Base-by-base conservation (phyloP, 2,113 vertebrate genomes). In the Caretta caretta region DNA sequence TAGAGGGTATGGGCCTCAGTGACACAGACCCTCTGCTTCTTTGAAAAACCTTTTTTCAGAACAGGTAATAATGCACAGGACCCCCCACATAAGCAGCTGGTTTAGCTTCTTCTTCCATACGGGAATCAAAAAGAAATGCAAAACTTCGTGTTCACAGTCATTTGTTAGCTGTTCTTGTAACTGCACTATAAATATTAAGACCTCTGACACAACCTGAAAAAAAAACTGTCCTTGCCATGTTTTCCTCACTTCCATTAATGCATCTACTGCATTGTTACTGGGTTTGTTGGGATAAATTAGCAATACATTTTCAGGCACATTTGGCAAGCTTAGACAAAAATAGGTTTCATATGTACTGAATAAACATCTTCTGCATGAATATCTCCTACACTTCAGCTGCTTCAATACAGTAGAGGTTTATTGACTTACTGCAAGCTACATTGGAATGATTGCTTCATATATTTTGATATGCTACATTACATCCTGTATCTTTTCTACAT, bases 391-490 rank as follows among this genome's bases (percentile, higher is more conserved):
- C 88, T 97, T 97, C 93, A 80, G 91, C 87, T 97, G 83, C 90
- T 92, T 97, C 84, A 51, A 29, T 95, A 87, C 96, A 94, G 96
- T 80, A 91, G 84, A 90, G 83, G 87, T 97, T 98, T 97, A 97
- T 86, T 97, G 97, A 97, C 96, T 95, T 96, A 96, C 97, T 90
- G 93, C 94, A 93, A 97, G 97, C 93, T 95, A 93, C 76, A 87
- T 97, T 93, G 97, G 97, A 97, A 86, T 96, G 96, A 98, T 96
- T 89, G 97, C 96, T 97, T 98, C 97, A 91, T 98, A 91, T 93
- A 94, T 97, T 94, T 96, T 57, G 92, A 96, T 94, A 87, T 94
- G 96, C 97, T 97, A 95, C 95, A 93, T 97, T 97, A 97, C 96
- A 95, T 96, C 59, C 89, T 96, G 93, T 96, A 97, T 97, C 81